These are phyloP conservation scores for Bombus vancouverensis DNA, from an alignment of 1,140 invertebrate genomes.

Conservation along the genomic window DNA sequence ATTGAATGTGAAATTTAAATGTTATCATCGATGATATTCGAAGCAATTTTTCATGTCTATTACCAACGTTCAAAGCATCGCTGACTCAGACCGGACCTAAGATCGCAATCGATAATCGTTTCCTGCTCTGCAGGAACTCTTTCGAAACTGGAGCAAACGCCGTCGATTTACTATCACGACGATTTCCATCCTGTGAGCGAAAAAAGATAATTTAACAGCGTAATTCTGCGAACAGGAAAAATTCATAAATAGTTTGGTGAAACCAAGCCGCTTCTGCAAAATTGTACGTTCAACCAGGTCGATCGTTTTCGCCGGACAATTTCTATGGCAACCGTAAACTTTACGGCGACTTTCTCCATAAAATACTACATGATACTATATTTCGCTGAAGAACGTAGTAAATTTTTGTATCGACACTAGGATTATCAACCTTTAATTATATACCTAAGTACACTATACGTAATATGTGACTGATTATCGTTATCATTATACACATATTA, in stretches of 20 bases:
- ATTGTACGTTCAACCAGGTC: neutral
- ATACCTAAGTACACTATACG: too few species aligned
- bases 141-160: constrained; percentile 49
- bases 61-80: constrained; percentile 38
- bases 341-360: neutral
- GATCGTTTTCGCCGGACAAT: neutral
- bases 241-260: neutral
- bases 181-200: constrained; percentile 28
- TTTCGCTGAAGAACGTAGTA: neutral
- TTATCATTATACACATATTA: too few species aligned
- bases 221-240: too few species aligned
- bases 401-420: neutral
- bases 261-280: neutral
- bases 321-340: neutral
- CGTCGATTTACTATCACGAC: constrained; percentile 19
- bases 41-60: constrained; percentile 30
- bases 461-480: too few species aligned
- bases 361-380: neutral
- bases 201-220: neutral
- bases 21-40: too few species aligned
- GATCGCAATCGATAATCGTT: constrained; percentile 68
- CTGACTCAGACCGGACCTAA: constrained; percentile 44
- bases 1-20: neutral
- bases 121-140: constrained; percentile 26
- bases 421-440: too few species aligned